Evolutionary conservation across 2,797 vertebrate genomes (phyloP).

Genomic region (Phrynocephalus forsythii): DNA sequence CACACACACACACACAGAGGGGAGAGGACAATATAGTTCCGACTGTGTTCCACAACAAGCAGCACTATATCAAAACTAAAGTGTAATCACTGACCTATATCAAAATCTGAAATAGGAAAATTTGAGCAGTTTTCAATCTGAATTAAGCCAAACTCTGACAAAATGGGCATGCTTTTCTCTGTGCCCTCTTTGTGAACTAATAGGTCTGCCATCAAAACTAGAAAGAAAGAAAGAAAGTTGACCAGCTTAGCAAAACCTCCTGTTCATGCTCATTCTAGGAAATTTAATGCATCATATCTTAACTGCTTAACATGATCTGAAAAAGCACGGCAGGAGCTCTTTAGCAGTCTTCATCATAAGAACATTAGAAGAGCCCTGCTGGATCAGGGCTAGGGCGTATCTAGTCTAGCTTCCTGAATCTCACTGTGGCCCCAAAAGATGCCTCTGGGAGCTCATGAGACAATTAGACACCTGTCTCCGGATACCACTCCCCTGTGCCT

Average conservation of each 20-base stretch:
- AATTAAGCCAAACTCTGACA: neutral
- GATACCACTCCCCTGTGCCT: too few species aligned
- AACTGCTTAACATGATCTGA: slow-evolving; percentile 21
- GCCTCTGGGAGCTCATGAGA: too few species aligned
- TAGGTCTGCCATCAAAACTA: neutral
- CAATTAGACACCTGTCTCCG: too few species aligned
- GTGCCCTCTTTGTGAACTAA: neutral
- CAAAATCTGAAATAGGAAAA: accelerated
- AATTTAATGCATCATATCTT: slow-evolving; percentile 24
- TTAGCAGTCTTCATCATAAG: neutral
- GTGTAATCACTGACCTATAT: neutral
- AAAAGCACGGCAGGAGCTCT: neutral
- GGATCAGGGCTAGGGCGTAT: too few species aligned
- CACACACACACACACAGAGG: neutral
- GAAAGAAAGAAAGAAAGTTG: neutral
- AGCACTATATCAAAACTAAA: neutral
- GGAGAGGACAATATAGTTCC: neutral
- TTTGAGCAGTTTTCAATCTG: neutral
- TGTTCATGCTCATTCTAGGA: neutral
- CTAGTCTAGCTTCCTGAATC: too few species aligned
- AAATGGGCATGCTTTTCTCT: neutral
- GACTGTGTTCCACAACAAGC: accelerated
- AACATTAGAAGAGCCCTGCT: too few species aligned
- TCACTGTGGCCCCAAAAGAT: too few species aligned
- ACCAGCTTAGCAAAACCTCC: neutral